These are phyloP conservation scores for Cephalopholis sonnerati DNA, from an alignment of 2,113 vertebrate genomes.

Conservation along the genomic window DNA sequence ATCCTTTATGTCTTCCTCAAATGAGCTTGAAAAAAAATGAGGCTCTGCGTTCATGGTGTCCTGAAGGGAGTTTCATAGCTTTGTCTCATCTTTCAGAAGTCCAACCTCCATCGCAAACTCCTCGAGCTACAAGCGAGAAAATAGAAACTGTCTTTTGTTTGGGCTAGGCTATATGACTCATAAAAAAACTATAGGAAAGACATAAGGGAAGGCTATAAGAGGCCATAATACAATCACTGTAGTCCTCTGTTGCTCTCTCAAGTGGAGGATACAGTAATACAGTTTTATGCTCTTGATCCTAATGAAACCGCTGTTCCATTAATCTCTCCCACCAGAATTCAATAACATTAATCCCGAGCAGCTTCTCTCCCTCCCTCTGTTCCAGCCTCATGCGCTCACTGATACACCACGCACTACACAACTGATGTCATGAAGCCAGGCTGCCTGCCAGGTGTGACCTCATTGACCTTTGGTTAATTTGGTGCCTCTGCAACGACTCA, in stretches of 20 bases:
- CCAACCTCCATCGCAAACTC: constrained; percentile 44
- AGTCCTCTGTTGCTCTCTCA: constrained; percentile 13
- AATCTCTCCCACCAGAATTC: constrained; percentile 57
- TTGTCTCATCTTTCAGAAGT: constrained; percentile 61
- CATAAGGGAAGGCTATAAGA: constrained; percentile 29
- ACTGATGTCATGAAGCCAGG: constrained; percentile 24
- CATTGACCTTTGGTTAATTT: constrained; percentile 59
- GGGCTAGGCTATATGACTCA: constrained; percentile 34
- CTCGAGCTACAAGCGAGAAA: constrained; percentile 52
- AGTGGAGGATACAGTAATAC: constrained; percentile 28
- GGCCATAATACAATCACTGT: constrained; percentile 20
- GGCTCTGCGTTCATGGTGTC: constrained; percentile 14
- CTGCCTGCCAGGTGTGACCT: constrained; percentile 55
- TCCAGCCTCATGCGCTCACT: constrained; percentile 19
- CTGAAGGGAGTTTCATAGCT: constrained; percentile 50
- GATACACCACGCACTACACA: constrained; percentile 12
- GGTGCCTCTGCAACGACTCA: constrained; percentile 40
- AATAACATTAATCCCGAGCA: constrained; percentile 36
- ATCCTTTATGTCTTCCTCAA: constrained; percentile 20
- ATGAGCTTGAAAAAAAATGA: constrained; percentile 20
- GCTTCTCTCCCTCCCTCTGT: constrained; percentile 23
- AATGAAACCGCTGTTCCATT: constrained; percentile 65
- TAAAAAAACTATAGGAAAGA: constrained; percentile 29
- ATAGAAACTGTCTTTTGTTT: constrained; percentile 65
- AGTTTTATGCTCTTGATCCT: constrained; percentile 50